Conservation (phyloP, 2,113 vertebrate species). For the Melanocharis versteri region DNA sequence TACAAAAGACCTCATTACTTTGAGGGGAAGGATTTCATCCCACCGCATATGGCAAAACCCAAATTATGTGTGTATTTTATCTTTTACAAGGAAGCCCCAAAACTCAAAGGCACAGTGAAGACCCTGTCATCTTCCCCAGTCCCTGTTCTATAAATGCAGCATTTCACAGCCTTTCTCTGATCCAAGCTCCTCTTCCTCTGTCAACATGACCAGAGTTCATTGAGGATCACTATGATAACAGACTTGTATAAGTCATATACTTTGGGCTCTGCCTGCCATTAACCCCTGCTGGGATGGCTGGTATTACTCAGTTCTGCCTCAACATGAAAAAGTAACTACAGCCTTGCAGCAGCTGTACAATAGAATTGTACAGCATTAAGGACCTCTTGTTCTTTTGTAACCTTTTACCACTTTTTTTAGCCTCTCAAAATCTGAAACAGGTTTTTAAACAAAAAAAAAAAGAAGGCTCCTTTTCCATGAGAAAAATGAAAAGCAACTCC, state of each 20-base stretch:
- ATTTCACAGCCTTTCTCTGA: background rate
- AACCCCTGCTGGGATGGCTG: background rate
- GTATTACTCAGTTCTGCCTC: background rate
- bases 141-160: background rate
- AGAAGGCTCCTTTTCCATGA: background rate
- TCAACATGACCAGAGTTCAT: background rate
- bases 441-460: background rate
- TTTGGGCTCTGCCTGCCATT: background rate
- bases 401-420: background rate
- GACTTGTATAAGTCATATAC: background rate
- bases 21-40: background rate
- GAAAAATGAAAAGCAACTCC: background rate
- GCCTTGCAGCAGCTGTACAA: background rate
- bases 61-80: background rate
- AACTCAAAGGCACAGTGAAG: background rate
- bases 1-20: background rate
- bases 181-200: background rate
- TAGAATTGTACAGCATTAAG: background rate
- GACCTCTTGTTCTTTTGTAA: background rate
- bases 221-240: background rate
- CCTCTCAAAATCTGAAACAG: background rate
- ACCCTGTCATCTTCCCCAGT: background rate
- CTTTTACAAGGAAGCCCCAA: background rate
- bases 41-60: background rate
- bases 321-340: background rate